These are phyloP conservation scores for Protonibea diacanthus DNA, from an alignment of 2,797 vertebrate species.

Conservation along the genomic window DNA sequence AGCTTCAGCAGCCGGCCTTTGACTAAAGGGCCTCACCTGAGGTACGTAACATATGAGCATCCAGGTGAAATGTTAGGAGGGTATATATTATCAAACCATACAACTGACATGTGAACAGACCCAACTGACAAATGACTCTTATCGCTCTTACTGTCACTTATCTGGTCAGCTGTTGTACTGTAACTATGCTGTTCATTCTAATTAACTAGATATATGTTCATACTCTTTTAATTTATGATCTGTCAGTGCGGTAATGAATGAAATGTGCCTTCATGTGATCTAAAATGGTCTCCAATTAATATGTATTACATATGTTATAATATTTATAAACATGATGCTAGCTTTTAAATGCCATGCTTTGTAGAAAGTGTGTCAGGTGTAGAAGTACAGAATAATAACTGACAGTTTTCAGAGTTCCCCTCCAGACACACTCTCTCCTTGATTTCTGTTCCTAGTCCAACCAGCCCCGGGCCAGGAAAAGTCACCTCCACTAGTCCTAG, in stretches of 20 bases:
- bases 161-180: background rate
- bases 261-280: background rate
- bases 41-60: slow-evolving; percentile 48
- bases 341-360: background rate
- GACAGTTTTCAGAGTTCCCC: slow-evolving; percentile 31
- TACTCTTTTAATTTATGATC: background rate
- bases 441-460: slow-evolving; percentile 58
- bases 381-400: slow-evolving; percentile 4
- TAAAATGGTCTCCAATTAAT: background rate
- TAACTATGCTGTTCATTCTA: background rate
- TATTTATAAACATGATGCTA: background rate
- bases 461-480: slow-evolving; percentile 56
- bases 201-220: background rate
- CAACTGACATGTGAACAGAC: background rate
- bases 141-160: background rate
- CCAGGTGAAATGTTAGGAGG: background rate
- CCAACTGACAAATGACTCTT: background rate
- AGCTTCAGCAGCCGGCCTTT: slow-evolving; percentile 33
- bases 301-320: too few species aligned
- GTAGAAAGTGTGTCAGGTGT: background rate
- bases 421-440: slow-evolving; percentile 18
- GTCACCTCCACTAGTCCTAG: slow-evolving; percentile 31
- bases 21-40: slow-evolving; percentile 46
- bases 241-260: background rate
- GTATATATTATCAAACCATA: background rate